Evolutionary conservation across 2,797 vertebrate genomes (phyloP).

Genomic region (Novumbra hubbsi): DNA sequence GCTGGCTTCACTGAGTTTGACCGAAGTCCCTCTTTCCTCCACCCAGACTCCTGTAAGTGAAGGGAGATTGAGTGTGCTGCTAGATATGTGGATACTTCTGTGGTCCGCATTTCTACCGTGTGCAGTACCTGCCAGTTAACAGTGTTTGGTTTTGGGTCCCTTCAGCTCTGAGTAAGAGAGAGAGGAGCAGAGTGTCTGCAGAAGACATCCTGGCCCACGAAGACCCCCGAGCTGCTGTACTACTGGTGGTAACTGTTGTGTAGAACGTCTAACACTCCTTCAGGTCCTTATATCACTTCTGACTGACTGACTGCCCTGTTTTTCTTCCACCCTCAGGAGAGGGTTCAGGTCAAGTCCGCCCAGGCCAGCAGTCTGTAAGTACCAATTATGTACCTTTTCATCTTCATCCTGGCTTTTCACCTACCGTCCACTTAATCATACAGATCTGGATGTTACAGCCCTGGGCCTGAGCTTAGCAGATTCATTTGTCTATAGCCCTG

Average conservation of each 20-base stretch:
- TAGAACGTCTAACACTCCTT: not conserved
- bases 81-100: not conserved
- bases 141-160: constrained; percentile 25
- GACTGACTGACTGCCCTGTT: constrained; percentile 18
- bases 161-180: constrained; percentile 76
- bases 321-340: constrained; percentile 76
- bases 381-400: constrained; percentile 15
- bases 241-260: constrained; percentile 73
- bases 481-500: not conserved
- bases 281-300: not conserved
- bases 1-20: constrained; percentile 85
- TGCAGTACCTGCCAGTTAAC: not conserved
- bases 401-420: not conserved
- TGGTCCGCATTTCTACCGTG: not conserved
- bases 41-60: constrained; percentile 70
- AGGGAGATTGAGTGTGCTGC: not conserved
- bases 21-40: constrained; percentile 70
- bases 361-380: constrained; percentile 89
- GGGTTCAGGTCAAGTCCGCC: constrained; percentile 85
- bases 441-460: not conserved
- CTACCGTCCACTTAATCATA: not conserved
- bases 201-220: constrained; percentile 81
- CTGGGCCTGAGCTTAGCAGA: not conserved
- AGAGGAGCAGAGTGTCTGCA: constrained; percentile 73
- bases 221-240: constrained; percentile 80